Evolutionary conservation across 2,888 invertebrate species (phyloP).

Genomic region (Petrolisthes manimaculis): DNA sequence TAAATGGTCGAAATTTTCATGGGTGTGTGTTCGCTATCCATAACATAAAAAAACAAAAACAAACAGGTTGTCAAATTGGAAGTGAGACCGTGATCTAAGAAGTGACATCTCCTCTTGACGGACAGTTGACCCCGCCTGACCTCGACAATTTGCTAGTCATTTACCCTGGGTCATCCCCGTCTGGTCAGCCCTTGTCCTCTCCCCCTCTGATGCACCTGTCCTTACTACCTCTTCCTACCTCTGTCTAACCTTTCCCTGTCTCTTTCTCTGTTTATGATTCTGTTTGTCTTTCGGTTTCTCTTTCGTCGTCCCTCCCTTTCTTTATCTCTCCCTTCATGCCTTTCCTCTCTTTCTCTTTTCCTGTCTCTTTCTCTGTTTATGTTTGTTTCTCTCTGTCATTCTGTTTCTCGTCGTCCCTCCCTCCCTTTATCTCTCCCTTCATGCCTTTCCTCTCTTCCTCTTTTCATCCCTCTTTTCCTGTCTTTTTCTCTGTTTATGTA

Average conservation of each 20-base stretch:
- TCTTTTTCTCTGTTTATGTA: not conserved
- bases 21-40: too few species aligned
- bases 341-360: not conserved
- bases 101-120: not conserved
- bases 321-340: not conserved
- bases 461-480: not conserved
- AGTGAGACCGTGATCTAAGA: not conserved
- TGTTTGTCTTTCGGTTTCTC: not conserved
- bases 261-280: not conserved
- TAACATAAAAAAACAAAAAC: too few species aligned
- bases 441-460: not conserved
- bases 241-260: not conserved
- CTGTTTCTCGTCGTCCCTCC: not conserved
- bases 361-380: not conserved
- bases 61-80: too few species aligned
- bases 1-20: too few species aligned
- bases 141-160: conserved; percentile 37
- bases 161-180: conserved; percentile 22
- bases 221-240: not conserved
- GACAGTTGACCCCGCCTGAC: not conserved
- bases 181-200: not conserved
- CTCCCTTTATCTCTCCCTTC: not conserved
- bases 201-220: conserved; percentile 21
- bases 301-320: not conserved
- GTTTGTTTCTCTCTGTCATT: not conserved